Evolutionary conservation across 2,113 vertebrate genomes (phyloP), one percentile per base, ranked within the genome.

Genomic region (Toxotes chatareus): DNA sequence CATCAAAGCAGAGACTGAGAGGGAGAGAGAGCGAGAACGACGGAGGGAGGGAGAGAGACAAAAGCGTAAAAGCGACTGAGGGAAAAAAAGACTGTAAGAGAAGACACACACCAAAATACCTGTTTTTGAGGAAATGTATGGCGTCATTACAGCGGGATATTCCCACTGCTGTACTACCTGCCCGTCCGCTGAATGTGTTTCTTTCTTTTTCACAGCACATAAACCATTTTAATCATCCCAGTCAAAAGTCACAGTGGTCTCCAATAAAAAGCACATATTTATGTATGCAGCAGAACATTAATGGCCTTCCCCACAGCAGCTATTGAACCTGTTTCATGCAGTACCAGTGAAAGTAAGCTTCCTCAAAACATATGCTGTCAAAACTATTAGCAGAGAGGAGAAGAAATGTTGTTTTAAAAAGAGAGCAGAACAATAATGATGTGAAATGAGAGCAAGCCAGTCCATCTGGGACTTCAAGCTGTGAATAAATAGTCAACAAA

Each of bases 1-100:
- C 91, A 89, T 92, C 90, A 93, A 93, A 94, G 90, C 51, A 1
- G 53, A 38, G 76, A 82, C 55, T 44, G 78, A 85, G 80, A 79
- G 62, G 40, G 59, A 79, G 69, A 79, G 72, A 63, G 68, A 66
- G 69, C 0, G 1, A 38, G 42, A 62, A 17, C 64, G 76, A 68
- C 2, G 5, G 57, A 83, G 51, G 42, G 63, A 79, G 61, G 40
- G 31, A 82, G 67, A 89, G 23, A 82, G 71, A 90, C 74, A 82
- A 71, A 85, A 67, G 63, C 4, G 13, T 55, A 79, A 75, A 80
- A 86, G 66, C 31, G 4, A 78, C 44, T 7, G 27, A 59, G 46
- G 60, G 44, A 73, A 42, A 72, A 68, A 72, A 68, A 78, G 64
- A 73, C 17, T 8, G 56, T 53, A 42, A 79, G 27, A 73, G 56